Base-by-base conservation (phyloP, 2,888 invertebrate species). In the Aethes cnicana region DNA sequence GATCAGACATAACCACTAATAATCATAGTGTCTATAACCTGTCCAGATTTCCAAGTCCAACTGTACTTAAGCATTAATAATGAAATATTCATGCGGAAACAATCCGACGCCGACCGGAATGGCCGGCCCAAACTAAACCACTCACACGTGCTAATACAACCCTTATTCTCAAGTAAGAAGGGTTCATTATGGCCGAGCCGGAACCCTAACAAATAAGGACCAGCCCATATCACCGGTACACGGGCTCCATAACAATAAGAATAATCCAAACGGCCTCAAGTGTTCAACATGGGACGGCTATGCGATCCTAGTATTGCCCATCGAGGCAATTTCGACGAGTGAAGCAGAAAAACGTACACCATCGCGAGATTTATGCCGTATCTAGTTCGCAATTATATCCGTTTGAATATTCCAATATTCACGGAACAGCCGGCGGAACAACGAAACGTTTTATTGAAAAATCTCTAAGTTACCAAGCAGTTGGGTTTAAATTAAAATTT, bases 81-180 rank as follows among this genome's bases (percentile, higher is more conserved):
- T 80, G 68, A 77, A 80, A 81, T 75, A 81, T 79, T 78, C 74
- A 80, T 59, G 69, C 64, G 62, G 62, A 71, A 68, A 67, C 71
- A 72, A 71, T 76, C 70, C 70, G 69, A 63, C 54, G 56, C 59
- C 58, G 63, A 61, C 57, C 61, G 56, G 48, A 42, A 20, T 26
- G 33, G 6, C 32, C 47, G 42, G 16, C 42, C 30, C 42, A 35
- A n/a, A n/a, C 53, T 37, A 26, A 26, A 20, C 39, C 32, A n/a
- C 17, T 16, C 11, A 20, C 18, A 14, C 26, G 39, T 55, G 44
- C 47, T 39, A 66, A 68, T 62, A 58, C 56, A 48, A 50, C 50
- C 64, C 60, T 58, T 65, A 56, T 46, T 39, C 9, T 9, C 52
- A 14, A 43, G 5, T 26, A 9, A 17, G 47, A 66, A 69, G 61